Evolutionary conservation across 1,140 invertebrate genomes (phyloP).

Genomic region (Leptopilina boulardi): DNA sequence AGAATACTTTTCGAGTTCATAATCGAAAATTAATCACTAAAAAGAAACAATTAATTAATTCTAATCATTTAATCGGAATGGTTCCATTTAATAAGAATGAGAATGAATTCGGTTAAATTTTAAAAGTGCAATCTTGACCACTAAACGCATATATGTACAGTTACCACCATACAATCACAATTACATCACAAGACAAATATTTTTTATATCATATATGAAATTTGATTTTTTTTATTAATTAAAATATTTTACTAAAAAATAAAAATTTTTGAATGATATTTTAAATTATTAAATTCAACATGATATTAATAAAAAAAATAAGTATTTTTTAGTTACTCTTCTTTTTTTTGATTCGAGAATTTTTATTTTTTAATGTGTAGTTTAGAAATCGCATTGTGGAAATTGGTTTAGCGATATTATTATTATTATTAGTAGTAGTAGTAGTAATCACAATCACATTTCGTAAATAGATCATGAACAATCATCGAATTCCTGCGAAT

Average conservation of each 20-base stretch:
- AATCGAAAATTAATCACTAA: constrained; percentile 14
- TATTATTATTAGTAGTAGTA: not conserved
- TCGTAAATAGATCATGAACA: not conserved
- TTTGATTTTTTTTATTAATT: not conserved
- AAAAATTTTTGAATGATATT: not conserved
- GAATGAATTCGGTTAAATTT: constrained; percentile 10
- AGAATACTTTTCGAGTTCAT: constrained; percentile 22
- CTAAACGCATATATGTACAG: constrained; percentile 18
- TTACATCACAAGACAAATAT: constrained; percentile 10
- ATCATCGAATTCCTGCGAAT: not conserved
- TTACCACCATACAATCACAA: not conserved
- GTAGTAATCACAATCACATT: not conserved
- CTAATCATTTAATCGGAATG: constrained; percentile 21
- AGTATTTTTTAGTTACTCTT: too few relatives aligned
- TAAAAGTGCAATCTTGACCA: constrained; percentile 13
- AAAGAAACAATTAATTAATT: constrained; percentile 6
- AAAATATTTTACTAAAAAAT: not conserved
- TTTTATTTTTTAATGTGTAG: not conserved
- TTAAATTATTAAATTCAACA: too few relatives aligned
- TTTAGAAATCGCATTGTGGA: not conserved
- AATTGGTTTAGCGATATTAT: not conserved
- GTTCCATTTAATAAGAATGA: constrained; percentile 14
- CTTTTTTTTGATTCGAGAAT: not conserved
- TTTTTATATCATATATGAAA: not conserved
- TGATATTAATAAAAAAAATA: too few relatives aligned